Conservation (phyloP, 2,797 vertebrate genomes). For the Ptychadena robeensis region DNA sequence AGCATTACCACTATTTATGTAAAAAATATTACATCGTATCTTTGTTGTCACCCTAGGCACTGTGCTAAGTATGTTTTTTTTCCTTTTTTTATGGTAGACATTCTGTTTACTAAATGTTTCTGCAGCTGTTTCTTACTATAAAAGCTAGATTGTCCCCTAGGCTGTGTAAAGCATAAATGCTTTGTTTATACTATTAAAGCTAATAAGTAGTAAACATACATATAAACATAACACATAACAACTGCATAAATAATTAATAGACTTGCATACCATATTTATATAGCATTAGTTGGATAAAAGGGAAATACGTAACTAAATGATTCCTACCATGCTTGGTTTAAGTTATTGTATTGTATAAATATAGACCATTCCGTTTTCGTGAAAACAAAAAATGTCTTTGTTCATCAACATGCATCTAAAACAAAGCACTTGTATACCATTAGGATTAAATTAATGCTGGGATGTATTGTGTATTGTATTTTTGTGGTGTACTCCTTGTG, state of each 20-base stretch:
- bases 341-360: no score
- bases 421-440: no score
- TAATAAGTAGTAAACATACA: constrained; percentile 1
- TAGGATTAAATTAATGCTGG: no score
- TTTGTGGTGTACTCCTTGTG: no score
- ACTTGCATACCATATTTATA: constrained; percentile 12
- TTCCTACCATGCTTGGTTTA: background rate
- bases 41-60: constrained; percentile 14
- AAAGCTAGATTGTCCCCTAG: constrained; percentile 24
- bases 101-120: constrained; percentile 20
- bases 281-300: background rate
- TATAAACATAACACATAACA: constrained; percentile 20
- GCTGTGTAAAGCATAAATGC: constrained; percentile 36
- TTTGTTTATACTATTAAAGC: constrained; percentile 36
- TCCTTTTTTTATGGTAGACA: constrained; percentile 17
- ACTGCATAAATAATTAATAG: constrained; percentile 9
- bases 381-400: no score
- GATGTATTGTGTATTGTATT: no score
- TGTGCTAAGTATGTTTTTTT: constrained; percentile 15
- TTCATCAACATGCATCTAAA: no score
- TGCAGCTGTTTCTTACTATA: constrained; percentile 32
- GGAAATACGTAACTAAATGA: background rate
- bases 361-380: no score
- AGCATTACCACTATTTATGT: no score
- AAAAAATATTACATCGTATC: background rate